phyloP scores from a whole-genome alignment of 1,140 invertebrate genomes.

The Scylla paramamosain region DNA sequence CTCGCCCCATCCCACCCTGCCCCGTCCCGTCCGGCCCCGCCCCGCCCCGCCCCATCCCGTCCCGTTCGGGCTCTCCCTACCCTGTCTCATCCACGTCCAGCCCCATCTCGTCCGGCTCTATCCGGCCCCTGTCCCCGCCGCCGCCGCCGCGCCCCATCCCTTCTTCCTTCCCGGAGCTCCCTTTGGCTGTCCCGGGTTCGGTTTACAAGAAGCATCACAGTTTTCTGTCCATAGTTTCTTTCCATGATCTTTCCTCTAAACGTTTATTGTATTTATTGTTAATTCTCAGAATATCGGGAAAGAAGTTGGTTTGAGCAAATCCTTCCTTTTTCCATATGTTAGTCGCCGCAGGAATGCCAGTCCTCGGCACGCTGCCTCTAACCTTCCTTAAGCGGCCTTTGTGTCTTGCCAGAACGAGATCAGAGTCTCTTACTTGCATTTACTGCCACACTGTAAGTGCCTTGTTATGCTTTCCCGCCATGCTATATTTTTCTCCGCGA shows the following conservation, averaged over 20 bases:
- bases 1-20: no score
- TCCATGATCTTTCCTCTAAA: neutral
- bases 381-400: neutral
- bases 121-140: neutral
- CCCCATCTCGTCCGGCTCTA: neutral
- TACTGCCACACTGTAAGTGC: neutral
- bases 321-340: neutral
- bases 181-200: neutral
- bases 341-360: neutral
- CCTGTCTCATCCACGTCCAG: neutral
- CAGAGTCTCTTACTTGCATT: slow-evolving; percentile 6
- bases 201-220: neutral
- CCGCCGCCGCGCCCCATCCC: no score
- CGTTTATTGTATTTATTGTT: neutral
- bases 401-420: neutral
- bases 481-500: neutral
- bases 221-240: neutral
- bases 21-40: neutral
- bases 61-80: neutral
- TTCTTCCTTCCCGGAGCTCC: no score
- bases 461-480: neutral
- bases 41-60: neutral
- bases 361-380: neutral
- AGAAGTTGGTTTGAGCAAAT: neutral
- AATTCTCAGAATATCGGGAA: neutral